Conservation (phyloP, 1,140 invertebrate species). For the Ctenoplectra terminalis region DNA sequence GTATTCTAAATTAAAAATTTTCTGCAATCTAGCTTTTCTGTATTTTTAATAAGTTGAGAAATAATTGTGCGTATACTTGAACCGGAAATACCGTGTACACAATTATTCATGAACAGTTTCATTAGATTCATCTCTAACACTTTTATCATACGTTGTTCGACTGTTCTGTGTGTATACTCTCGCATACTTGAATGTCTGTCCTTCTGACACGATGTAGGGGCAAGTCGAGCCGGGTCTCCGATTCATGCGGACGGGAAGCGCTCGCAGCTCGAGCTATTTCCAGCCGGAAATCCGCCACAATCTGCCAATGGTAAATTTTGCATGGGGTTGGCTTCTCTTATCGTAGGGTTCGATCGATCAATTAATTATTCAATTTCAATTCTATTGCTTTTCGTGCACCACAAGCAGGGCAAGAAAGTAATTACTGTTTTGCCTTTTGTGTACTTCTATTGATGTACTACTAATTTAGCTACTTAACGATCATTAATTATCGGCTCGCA, state of each 20-base stretch:
- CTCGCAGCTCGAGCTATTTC: conserved; percentile 89
- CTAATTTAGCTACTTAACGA: conserved; percentile 3
- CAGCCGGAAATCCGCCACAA: conserved; percentile 85
- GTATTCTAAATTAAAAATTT: neutral
- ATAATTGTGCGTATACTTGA: neutral
- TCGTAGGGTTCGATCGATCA: conserved; percentile 9
- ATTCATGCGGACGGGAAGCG: conserved; percentile 81
- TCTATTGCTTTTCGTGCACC: conserved; percentile 17
- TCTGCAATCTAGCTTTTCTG: neutral
- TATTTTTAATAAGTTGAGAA: neutral
- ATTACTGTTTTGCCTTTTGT: conserved; percentile 17
- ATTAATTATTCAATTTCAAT: conserved; percentile 25
- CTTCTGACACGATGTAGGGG: conserved; percentile 84
- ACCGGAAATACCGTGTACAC: neutral
- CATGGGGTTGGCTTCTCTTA: conserved; percentile 72
- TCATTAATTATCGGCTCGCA: neutral
- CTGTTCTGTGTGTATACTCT: conserved; percentile 76
- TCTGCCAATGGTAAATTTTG: conserved; percentile 89
- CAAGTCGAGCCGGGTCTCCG: conserved; percentile 88
- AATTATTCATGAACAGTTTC: neutral
- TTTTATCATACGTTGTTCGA: conserved; percentile 49
- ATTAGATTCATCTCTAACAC: neutral
- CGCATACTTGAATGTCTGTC: conserved; percentile 81
- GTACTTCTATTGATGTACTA: neutral
- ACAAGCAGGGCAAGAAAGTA: conserved; percentile 16